A percentile compares a stretch with the other conserved stretches of the same genome.
These are phyloP conservation scores for Harpalus rubripes DNA, from an alignment of 2,888 invertebrate genomes.

Conservation along the genomic window DNA sequence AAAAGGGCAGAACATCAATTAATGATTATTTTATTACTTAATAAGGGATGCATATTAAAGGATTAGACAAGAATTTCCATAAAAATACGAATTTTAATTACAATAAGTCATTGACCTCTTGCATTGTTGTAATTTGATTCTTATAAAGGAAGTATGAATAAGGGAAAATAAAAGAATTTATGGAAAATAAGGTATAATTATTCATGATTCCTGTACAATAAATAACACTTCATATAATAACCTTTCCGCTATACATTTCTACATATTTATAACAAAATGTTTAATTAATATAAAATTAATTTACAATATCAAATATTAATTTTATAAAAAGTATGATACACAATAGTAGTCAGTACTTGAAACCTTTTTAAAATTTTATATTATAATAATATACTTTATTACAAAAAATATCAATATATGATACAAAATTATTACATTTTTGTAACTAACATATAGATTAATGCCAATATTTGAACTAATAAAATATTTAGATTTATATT, in stretches of 20 bases:
- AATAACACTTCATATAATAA: slow-evolving; percentile 65
- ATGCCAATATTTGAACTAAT: slow-evolving; percentile 1
- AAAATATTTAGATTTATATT: neutral
- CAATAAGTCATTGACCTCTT: too few species aligned
- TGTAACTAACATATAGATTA: neutral
- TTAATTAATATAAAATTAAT: slow-evolving; percentile 58
- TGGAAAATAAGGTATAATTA: slow-evolving; percentile 65
- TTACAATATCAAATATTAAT: slow-evolving; percentile 60
- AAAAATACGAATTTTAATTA: too few species aligned
- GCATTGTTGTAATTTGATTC: too few species aligned
- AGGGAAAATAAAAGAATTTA: slow-evolving; percentile 14
- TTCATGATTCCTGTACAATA: slow-evolving; percentile 65
- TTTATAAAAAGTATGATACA: slow-evolving; percentile 29
- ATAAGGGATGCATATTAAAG: too few species aligned
- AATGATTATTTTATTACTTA: too few species aligned
- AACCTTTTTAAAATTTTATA: neutral
- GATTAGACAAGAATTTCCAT: too few species aligned
- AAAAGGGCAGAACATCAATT: too few species aligned
- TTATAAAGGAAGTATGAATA: neutral
- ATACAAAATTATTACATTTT: neutral
- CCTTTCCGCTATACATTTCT: slow-evolving; percentile 67
- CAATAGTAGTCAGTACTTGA: slow-evolving; percentile 15
- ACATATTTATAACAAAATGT: slow-evolving; percentile 66
- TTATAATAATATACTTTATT: neutral
- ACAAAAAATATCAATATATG: slow-evolving; percentile 1